A percentile compares a stretch with the other conserved stretches of the same genome.
Evolutionary conservation across 2,888 invertebrate genomes (phyloP).

Genomic region (Rhamnusium bicolor): DNA sequence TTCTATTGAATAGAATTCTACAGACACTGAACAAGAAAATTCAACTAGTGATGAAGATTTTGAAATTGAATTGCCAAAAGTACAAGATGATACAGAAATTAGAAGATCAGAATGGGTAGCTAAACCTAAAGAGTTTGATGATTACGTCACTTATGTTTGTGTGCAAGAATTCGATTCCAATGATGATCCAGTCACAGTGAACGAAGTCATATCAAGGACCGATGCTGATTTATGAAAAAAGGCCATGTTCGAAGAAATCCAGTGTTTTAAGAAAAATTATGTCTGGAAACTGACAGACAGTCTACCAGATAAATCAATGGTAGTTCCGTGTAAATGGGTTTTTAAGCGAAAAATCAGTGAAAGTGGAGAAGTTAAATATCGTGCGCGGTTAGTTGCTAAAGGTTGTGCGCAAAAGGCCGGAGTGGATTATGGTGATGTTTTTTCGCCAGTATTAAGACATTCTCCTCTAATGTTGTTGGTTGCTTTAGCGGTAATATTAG

Average conservation of each 20-base stretch:
- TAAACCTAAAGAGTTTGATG: constrained; percentile 41
- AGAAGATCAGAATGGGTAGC: constrained; percentile 36
- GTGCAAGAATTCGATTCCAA: constrained; percentile 31
- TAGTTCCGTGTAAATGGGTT: no score
- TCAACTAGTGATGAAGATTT: background rate
- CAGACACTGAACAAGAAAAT: background rate
- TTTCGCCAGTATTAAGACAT: background rate
- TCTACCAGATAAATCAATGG: no score
- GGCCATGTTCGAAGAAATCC: constrained; percentile 46
- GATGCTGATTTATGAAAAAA: constrained; percentile 41
- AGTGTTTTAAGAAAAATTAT: constrained; percentile 42
- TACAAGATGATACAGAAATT: constrained; percentile 17
- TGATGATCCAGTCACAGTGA: constrained; percentile 40
- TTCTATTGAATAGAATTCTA: background rate
- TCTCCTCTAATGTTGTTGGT: constrained; percentile 7
- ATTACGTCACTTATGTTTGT: constrained; percentile 43
- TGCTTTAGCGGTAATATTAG: constrained; percentile 16
- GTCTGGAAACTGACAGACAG: no score
- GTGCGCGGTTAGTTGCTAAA: background rate
- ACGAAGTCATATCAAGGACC: constrained; percentile 30
- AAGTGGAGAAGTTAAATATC: background rate
- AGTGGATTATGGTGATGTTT: background rate
- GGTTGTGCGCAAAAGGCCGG: background rate
- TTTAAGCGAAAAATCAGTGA: background rate
- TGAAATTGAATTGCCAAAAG: background rate